Evolutionary conservation across 1,140 invertebrate species (phyloP).

Genomic region (Drosophila sp.): DNA sequence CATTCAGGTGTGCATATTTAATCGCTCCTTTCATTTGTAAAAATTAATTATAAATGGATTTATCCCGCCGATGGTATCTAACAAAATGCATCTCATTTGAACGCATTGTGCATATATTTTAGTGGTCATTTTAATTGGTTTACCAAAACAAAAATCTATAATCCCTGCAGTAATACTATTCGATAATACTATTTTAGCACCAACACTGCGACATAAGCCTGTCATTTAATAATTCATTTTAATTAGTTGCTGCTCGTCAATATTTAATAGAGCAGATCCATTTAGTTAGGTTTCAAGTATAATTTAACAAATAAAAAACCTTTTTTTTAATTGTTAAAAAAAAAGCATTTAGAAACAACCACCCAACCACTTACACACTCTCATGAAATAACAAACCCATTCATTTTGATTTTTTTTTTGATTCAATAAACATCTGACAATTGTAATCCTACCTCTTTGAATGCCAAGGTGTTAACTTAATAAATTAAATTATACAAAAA

Average conservation of each 20-base stretch:
- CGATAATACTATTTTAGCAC: conserved; percentile 16
- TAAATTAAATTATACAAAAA: conserved; percentile 41
- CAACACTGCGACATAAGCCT: neutral
- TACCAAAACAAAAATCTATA: conserved; percentile 23
- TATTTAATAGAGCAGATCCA: conserved; percentile 6
- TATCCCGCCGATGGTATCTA: conserved; percentile 31
- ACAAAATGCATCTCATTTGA: conserved; percentile 23
- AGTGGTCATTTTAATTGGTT: conserved; percentile 42
- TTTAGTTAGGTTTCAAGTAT: conserved; percentile 27
- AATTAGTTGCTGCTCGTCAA: conserved; percentile 52
- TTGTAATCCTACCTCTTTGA: conserved; percentile 77
- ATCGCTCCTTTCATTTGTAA: conserved; percentile 56
- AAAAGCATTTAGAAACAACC: neutral
- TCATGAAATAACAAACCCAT: conserved; percentile 21
- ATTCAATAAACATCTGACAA: conserved; percentile 70
- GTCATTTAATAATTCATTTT: conserved; percentile 57
- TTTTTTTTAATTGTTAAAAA: conserved; percentile 30
- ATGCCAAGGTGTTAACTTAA: conserved; percentile 71
- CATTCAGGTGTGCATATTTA: conserved; percentile 49
- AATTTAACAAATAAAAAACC: conserved; percentile 23
- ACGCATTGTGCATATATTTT: neutral
- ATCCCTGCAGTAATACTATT: conserved; percentile 1
- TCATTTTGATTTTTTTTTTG: conserved; percentile 12
- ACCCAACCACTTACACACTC: neutral
- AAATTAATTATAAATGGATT: conserved; percentile 66